Base-by-base conservation (phyloP, 2,113 vertebrate genomes). In the Donacobius atricapilla region DNA sequence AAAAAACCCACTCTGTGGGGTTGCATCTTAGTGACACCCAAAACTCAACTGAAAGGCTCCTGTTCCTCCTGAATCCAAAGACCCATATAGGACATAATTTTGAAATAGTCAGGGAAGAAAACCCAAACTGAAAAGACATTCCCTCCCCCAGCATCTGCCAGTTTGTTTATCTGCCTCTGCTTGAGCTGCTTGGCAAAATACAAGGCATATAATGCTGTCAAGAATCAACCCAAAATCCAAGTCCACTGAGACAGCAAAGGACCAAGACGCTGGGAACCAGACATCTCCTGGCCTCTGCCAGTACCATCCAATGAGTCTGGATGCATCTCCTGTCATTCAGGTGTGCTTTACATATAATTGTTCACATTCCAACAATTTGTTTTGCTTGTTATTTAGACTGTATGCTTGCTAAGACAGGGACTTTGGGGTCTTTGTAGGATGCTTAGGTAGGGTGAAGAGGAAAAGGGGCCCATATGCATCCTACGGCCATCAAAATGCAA, bases 141-240 rank as follows among this genome's bases (percentile, higher is more conserved):
- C 35, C 48, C 28, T 84, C 8, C 15, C 25, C n/a, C 37, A 80
- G 37, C 63, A 68, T 71, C 73, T 85, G 24, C 33, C 44, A 65
- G 42, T 60, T 91, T 90, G 45, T 64, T 91, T 68, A 68, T 87
- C 61, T 88, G 63, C 50, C 66, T 77, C 18, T 35, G 45, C 50
- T 81, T 48, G n/a, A 96, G 54, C 64, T 69, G 30, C 68, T 91
- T 70, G 71, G 64, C 57, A 83, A 87, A 83, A 69, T 6, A 54
- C 0, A 0, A 47, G 10, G n/a, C 22, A 56, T 19, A 57, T 11
- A 48, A 68, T 35, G 53, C 42, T 90, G 53, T 57, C 50, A 45
- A 39, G 93, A 93, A 89, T 21, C 48, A 93, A 87, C 30, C 7
- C 37, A 71, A 85, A 93, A 64, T 48, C 44, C 53, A 75, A 53